A percentile compares a stretch with the other conserved stretches of the same genome.
Evolutionary conservation across 2,113 vertebrate species (phyloP).

Genomic region (Struthidea cinerea): DNA sequence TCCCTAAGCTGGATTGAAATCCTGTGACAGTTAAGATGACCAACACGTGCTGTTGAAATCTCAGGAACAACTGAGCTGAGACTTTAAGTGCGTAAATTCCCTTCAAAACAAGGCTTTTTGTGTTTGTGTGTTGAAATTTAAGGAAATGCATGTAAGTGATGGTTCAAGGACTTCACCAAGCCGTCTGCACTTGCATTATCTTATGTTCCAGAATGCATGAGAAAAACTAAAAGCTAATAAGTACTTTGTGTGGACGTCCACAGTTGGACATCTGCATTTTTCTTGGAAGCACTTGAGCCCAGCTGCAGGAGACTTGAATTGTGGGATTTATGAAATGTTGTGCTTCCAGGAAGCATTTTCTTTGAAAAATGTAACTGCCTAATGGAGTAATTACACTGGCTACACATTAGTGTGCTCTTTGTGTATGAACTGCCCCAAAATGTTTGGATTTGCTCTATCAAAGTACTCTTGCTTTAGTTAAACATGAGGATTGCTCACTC

Average conservation of each 20-base stretch:
- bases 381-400: neutral
- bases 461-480: neutral
- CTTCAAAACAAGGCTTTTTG: neutral
- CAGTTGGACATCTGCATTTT: neutral
- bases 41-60: neutral
- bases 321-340: neutral
- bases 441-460: neutral
- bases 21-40: fast-evolving
- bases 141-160: neutral
- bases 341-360: neutral
- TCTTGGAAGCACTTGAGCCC: neutral
- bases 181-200: neutral
- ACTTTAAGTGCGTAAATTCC: neutral
- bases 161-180: neutral
- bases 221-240: neutral
- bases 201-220: neutral
- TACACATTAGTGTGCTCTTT: neutral
- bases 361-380: neutral
- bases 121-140: neutral
- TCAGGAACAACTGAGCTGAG: neutral
- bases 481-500: neutral
- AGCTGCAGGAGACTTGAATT: neutral
- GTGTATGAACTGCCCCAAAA: neutral
- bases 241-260: neutral
- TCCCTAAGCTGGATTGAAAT: neutral